phyloP scores from a whole-genome alignment of 2,113 vertebrate species.

The Dicrurus megarhynchus region DNA sequence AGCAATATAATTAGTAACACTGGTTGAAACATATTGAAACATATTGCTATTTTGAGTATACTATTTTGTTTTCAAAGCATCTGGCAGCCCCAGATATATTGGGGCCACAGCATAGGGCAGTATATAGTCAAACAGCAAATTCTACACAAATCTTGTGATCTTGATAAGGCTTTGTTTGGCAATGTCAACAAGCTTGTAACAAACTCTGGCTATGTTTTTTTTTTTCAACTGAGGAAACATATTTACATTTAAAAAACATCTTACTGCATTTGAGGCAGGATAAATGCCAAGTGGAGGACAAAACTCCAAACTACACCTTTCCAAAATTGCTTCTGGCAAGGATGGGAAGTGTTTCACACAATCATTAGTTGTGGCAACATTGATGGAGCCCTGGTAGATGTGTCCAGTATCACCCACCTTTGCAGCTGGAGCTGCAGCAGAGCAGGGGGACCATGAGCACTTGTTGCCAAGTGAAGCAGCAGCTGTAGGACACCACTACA shows the following conservation, averaged over 20 bases:
- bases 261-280: not conserved
- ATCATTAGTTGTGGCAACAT: accelerated
- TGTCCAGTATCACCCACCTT: not conserved
- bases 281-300: not conserved
- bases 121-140: not conserved
- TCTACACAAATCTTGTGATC: not conserved
- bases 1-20: not conserved
- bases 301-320: not conserved
- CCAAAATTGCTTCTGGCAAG: not conserved
- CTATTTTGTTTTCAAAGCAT: not conserved
- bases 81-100: not conserved
- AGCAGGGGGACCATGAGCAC: not conserved
- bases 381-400: not conserved
- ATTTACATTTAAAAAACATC: not conserved
- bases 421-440: not conserved
- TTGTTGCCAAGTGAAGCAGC: not conserved
- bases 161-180: not conserved
- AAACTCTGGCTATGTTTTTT: not conserved
- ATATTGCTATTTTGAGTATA: not conserved
- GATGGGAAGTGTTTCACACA: not conserved
- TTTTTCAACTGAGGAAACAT: not conserved
- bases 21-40: not conserved
- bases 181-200: not conserved
- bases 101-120: not conserved
- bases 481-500: not conserved